Evolutionary conservation across 1,140 invertebrate genomes (phyloP), one percentile per base, ranked within the genome.

Genomic region (Acromyrmex charruanus): DNA sequence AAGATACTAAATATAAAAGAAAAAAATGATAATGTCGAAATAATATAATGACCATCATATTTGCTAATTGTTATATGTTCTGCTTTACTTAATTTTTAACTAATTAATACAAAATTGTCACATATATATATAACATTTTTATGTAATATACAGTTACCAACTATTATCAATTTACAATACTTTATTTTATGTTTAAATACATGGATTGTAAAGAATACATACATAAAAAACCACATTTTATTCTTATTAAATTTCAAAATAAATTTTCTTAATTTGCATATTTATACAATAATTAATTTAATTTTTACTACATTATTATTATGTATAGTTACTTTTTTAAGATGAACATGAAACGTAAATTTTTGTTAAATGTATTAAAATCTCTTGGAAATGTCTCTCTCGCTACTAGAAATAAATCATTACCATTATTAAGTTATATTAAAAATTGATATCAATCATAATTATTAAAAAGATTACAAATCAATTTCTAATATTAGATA

Each of bases 351-450:
- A 12, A 72, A 28, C 2, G 53, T 3, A 74, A n/a, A 21, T n/a
- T 18, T 25, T 31, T 74, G 21, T 51, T 16, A 16, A 53, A 75
- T 77, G 44, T 61, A 59, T 25, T 77, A 59, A 63, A 31, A 28
- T 7, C 3, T 58, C 6, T 14, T 58, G 31, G 14, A 28, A 25
- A 28, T 61, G 25, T 4, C 12, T 31, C 31, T 28, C 28, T 28
- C 28, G 2, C 28, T 25, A 25, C 4, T 14, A 12, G 12, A 61
- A 1, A 59, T 18, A 39, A 28, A 12, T 35, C 35, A 35, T 35
- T 35, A 44, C 7, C 18, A 7, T 77, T 44, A 21, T 44, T 12
- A 21, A 21, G 10, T 59, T 59, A 35, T 58, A 21, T 58, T 44
- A 53, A 31, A 51, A 66, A 16, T 35, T 80, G 31, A 39, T 14